phyloP scores from a whole-genome alignment of 2,797 vertebrate genomes.

The Lycodopsis pacificus region DNA sequence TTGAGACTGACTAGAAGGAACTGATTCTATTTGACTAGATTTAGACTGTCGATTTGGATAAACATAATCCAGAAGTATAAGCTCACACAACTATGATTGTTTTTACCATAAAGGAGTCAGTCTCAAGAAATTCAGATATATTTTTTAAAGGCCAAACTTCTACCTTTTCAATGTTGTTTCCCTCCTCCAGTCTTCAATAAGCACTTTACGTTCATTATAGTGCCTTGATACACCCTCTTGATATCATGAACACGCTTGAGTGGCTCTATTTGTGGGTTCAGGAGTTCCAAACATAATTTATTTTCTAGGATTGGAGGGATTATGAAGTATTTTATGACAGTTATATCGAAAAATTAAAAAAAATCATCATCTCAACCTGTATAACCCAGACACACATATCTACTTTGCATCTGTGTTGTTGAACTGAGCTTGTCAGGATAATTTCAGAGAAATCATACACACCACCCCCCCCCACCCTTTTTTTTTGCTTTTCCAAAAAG shows the following conservation, averaged over 20 bases:
- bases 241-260: constrained; percentile 39
- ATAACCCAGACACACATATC: constrained; percentile 12
- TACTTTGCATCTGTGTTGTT: constrained; percentile 37
- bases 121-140: constrained; percentile 24
- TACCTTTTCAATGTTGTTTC: constrained; percentile 13
- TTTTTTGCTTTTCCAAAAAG: constrained; percentile 25
- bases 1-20: constrained; percentile 9
- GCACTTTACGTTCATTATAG: constrained; percentile 77
- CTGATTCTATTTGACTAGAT: constrained; percentile 23
- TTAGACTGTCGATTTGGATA: constrained; percentile 27
- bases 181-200: constrained; percentile 53
- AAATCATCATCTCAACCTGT: constrained; percentile 30
- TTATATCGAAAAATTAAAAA: background rate
- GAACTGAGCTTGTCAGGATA: constrained; percentile 32
- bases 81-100: constrained; percentile 52
- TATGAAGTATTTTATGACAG: constrained; percentile 9
- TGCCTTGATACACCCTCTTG: constrained; percentile 73
- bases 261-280: constrained; percentile 30
- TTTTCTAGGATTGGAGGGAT: background rate
- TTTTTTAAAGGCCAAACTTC: constrained; percentile 32
- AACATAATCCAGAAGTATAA: constrained; percentile 14
- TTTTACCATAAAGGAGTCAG: constrained; percentile 60
- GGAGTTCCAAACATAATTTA: constrained; percentile 7
- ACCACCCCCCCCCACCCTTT: too few species aligned
- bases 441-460: constrained; percentile 6